These are phyloP conservation scores for Urocitellus parryii DNA, from an alignment of 2,113 vertebrate genomes.

Conservation along the genomic window DNA sequence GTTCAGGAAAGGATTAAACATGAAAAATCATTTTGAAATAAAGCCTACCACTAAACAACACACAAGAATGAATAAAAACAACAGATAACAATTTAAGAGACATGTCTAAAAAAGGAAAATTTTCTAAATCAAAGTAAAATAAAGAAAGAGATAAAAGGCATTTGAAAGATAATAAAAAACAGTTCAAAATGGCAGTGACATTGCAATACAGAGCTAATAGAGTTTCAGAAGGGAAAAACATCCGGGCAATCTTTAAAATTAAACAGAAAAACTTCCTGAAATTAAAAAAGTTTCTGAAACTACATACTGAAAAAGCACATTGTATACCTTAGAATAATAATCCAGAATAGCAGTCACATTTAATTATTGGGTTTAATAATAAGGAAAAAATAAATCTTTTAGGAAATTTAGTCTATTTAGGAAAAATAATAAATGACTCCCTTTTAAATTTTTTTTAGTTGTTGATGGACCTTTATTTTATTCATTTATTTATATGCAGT, in stretches of 20 bases:
- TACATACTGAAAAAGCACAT: background rate
- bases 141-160: background rate
- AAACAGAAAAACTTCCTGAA: background rate
- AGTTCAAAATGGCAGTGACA: background rate
- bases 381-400: background rate
- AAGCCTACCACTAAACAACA: background rate
- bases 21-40: conserved; percentile 24
- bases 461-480: no score
- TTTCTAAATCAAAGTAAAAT: conserved; percentile 20
- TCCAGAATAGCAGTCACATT: background rate
- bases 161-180: background rate
- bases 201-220: background rate
- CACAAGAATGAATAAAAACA: background rate
- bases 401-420: background rate
- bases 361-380: background rate
- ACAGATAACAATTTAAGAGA: background rate
- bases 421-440: background rate
- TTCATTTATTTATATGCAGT: no score
- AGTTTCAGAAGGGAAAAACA: background rate
- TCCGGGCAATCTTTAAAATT: background rate
- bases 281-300: conserved; percentile 10
- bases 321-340: background rate
- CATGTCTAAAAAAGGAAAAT: background rate
- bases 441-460: no score
- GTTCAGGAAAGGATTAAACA: background rate